These are phyloP conservation scores for Heliconius eleuchia DNA, from an alignment of 1,140 invertebrate genomes.

Conservation along the genomic window DNA sequence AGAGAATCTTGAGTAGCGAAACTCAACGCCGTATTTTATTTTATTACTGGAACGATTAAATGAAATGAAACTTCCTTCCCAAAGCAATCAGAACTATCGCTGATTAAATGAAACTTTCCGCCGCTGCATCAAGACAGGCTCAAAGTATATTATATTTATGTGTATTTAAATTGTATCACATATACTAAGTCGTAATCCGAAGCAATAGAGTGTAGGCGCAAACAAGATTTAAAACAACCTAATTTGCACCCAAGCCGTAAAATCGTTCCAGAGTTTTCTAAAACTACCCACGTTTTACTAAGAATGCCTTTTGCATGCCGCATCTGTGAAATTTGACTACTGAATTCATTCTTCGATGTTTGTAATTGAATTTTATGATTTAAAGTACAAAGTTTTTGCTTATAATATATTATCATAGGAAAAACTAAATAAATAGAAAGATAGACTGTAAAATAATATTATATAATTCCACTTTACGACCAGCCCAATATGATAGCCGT, in stretches of 20 bases:
- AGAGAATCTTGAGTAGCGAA: too few species aligned
- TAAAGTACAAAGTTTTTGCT: background rate
- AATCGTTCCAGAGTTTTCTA: slow-evolving; percentile 13
- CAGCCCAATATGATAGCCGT: slow-evolving; percentile 38
- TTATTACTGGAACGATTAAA: too few species aligned
- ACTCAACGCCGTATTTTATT: too few species aligned
- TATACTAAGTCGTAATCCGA: background rate
- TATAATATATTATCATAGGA: background rate
- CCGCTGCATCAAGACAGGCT: too few species aligned
- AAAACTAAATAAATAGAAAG: background rate
- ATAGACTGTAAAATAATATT: background rate
- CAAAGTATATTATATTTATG: background rate
- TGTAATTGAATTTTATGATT: background rate
- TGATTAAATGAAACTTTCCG: too few species aligned
- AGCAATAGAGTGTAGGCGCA: background rate
- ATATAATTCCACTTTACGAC: background rate
- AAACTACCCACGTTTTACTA: slow-evolving; percentile 12
- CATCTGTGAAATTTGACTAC: background rate
- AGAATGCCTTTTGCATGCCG: background rate
- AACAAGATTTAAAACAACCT: slow-evolving; percentile 24
- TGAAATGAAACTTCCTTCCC: too few species aligned
- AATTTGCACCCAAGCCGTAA: slow-evolving; percentile 31
- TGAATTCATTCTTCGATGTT: background rate
- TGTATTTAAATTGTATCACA: background rate
- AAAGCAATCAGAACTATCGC: too few species aligned